A percentile compares a stretch with the other conserved stretches of the same genome.
Evolutionary conservation across 2,888 invertebrate species (phyloP).

Genomic region (Mythimna albipuncta): DNA sequence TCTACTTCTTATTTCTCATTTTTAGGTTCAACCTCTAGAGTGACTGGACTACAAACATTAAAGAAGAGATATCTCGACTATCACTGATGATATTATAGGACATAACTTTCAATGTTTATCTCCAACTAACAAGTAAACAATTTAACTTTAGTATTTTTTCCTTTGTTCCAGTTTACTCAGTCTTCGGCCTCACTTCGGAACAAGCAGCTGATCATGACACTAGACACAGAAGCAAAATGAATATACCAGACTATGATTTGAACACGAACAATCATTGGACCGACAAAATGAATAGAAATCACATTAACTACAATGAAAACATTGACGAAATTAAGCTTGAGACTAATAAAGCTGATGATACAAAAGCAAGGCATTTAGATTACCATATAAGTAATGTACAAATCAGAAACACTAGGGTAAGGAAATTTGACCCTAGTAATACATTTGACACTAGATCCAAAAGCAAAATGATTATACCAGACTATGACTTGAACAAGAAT

Average conservation of each 20-base stretch:
- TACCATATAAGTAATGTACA: slow-evolving; percentile 64
- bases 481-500: no score
- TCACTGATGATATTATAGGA: no score
- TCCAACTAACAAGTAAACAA: no score
- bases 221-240: slow-evolving; percentile 52
- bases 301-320: slow-evolving; percentile 46
- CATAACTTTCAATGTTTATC: no score
- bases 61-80: no score
- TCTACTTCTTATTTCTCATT: no score
- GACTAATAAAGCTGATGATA: slow-evolving; percentile 34
- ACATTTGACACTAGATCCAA: no score
- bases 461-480: no score
- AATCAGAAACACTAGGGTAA: slow-evolving; percentile 45
- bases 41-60: no score
- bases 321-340: slow-evolving; percentile 35
- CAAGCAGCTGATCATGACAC: slow-evolving; percentile 80
- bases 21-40: no score
- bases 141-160: slow-evolving; percentile 12
- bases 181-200: slow-evolving; percentile 74
- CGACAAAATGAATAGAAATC: slow-evolving; percentile 60
- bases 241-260: slow-evolving; percentile 47
- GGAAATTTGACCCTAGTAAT: slow-evolving; percentile 62
- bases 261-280: slow-evolving; percentile 67
- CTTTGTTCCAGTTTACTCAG: slow-evolving; percentile 83
- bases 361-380: slow-evolving; percentile 62